Evolutionary conservation across 2,888 invertebrate species (phyloP).

Genomic region (Leucophora obtusa): DNA sequence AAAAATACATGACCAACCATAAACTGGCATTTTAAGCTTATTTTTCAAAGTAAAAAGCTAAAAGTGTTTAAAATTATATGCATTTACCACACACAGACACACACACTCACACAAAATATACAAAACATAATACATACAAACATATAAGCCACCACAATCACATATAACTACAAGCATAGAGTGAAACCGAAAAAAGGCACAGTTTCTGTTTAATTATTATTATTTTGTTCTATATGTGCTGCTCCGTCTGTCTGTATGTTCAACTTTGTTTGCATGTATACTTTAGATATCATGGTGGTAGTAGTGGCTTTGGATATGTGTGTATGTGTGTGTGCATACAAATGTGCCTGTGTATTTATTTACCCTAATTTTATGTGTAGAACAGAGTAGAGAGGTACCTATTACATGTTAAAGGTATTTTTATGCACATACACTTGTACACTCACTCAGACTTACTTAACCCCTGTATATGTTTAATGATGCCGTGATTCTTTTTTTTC

Average conservation of each 20-base stretch:
- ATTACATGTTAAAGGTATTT: conserved; percentile 43
- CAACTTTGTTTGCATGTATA: not conserved
- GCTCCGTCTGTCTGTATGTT: not conserved
- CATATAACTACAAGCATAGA: conserved; percentile 4
- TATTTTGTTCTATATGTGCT: not conserved
- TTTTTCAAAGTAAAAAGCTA: not conserved
- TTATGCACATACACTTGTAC: conserved; percentile 28
- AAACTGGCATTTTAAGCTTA: conserved; percentile 26
- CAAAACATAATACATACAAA: not conserved
- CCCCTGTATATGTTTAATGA: conserved; percentile 55
- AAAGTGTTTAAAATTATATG: conserved; percentile 7
- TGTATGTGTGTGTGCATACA: not conserved
- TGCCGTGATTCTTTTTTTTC: conserved; percentile 38
- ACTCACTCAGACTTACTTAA: conserved; percentile 34
- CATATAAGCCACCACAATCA: not conserved
- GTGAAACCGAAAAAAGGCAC: conserved; percentile 8
- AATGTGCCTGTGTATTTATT: conserved; percentile 41
- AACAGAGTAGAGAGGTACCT: not conserved
- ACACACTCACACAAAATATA: not conserved
- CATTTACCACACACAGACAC: conserved; percentile 10
- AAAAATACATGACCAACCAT: conserved; percentile 39
- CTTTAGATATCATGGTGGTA: not conserved
- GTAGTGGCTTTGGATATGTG: conserved; percentile 11
- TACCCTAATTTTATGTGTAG: conserved; percentile 51
- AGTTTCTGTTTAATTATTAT: conserved; percentile 46